Evolutionary conservation across 1,140 invertebrate species (phyloP).

Genomic region (Liolophura sinensis): DNA sequence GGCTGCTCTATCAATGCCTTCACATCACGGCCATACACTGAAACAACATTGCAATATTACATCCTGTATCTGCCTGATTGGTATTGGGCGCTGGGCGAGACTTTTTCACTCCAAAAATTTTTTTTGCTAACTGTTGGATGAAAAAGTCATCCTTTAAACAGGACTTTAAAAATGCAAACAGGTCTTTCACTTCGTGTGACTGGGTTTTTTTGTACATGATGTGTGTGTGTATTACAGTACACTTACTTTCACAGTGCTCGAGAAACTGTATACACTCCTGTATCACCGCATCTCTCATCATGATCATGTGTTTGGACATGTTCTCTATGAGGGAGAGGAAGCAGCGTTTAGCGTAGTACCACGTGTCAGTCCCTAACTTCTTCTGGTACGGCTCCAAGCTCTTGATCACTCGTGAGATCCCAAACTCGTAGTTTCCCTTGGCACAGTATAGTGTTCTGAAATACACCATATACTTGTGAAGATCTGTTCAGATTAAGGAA

Average conservation of each 20-base stretch:
- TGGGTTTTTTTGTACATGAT: too few relatives aligned
- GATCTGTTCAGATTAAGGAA: neutral
- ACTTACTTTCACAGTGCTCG: conserved; percentile 79
- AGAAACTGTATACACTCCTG: conserved; percentile 91
- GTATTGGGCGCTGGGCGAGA: too few relatives aligned
- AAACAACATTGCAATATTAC: conserved; percentile 40
- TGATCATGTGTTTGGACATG: conserved; percentile 87
- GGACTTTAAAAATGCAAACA: too few relatives aligned
- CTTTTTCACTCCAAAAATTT: too few relatives aligned
- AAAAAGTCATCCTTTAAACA: too few relatives aligned
- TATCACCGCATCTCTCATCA: conserved; percentile 83
- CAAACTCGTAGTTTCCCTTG: conserved; percentile 99
- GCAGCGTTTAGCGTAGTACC: conserved; percentile 96
- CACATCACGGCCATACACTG: conserved; percentile 84
- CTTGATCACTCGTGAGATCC: conserved; percentile 95
- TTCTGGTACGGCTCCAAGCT: conserved; percentile 94
- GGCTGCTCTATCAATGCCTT: conserved; percentile 82
- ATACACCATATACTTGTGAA: conserved; percentile 10
- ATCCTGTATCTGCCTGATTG: too few relatives aligned
- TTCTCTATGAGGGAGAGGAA: conserved; percentile 93
- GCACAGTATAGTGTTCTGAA: conserved; percentile 90
- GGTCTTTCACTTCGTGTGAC: too few relatives aligned
- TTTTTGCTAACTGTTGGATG: too few relatives aligned
- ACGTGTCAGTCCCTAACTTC: conserved; percentile 94
- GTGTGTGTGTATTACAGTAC: too few relatives aligned